A percentile compares a stretch with the other conserved stretches of the same genome.
phyloP scores from a whole-genome alignment of 2,888 invertebrate species.

The Cheilosia grossa region DNA sequence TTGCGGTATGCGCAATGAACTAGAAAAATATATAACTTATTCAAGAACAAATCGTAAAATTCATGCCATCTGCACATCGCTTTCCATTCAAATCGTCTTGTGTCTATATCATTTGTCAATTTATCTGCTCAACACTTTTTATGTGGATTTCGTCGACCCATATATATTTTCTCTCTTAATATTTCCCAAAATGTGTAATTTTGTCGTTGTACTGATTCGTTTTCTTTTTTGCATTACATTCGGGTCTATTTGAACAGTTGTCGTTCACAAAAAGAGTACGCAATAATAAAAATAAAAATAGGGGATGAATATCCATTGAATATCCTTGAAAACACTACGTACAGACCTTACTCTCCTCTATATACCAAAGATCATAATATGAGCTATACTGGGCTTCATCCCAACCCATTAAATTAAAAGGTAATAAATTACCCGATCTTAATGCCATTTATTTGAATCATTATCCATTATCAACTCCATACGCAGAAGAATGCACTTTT shows the following conservation, averaged over 20 bases:
- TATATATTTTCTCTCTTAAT: background rate
- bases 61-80: slow-evolving; percentile 34
- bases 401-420: slow-evolving; percentile 83
- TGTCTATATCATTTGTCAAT: slow-evolving; percentile 48
- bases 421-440: slow-evolving; percentile 82
- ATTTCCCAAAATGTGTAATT: slow-evolving; percentile 61
- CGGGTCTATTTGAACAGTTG: slow-evolving; percentile 65
- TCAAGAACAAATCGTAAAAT: background rate
- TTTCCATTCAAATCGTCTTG: background rate
- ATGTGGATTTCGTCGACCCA: background rate
- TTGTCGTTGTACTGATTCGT: slow-evolving; percentile 10
- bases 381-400: slow-evolving; percentile 59
- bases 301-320: slow-evolving; percentile 62
- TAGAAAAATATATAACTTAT: background rate
- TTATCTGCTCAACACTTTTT: slow-evolving; percentile 35
- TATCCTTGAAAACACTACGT: slow-evolving; percentile 33
- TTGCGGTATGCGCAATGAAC: background rate
- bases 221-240: slow-evolving; percentile 47
- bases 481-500: slow-evolving; percentile 56
- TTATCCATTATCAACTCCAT: slow-evolving; percentile 68
- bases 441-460: slow-evolving; percentile 78
- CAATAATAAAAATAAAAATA: slow-evolving; percentile 26
- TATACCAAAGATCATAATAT: background rate
- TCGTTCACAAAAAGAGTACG: slow-evolving; percentile 19
- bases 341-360: slow-evolving; percentile 9